Base-by-base conservation (phyloP, 2,888 invertebrate genomes). In the Phortica magna region DNA sequence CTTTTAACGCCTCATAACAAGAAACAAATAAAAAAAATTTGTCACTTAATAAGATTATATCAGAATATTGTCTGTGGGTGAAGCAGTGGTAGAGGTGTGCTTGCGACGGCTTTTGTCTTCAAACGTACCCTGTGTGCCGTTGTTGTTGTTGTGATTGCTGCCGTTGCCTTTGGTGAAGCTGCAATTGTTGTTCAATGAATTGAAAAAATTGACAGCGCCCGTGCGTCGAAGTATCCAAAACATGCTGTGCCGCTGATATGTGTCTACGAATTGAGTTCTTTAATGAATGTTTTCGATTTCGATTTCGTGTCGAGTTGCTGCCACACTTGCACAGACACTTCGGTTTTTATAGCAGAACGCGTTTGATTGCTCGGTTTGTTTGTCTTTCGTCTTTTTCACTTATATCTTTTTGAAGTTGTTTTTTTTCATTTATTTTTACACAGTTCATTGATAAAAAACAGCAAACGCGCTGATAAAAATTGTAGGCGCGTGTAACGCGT, bases 171-270 rank as follows among this genome's bases (percentile, higher is more conserved):
- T 89, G 61, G 83, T 80, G 41, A 88, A 84, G 78, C 81, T 88
- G 82, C 88, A 89, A 81, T 89, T 88, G 77, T 88, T 88, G 82
- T 89, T 88, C 19, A 88, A 79, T 42, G 89, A 89, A 78, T 88
- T 88, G 74, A 88, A 88, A 75, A 88, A 88, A 79, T 89, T 88
- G 77, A 83, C 88, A 57, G 88, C 88, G 67, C 88, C 88, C 2
- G 88, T 88, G 77, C 88, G 88, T 55, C 90, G 81, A 76, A 88
- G 81, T 79, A 88, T 88, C 88, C 88, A 88, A 89, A 89, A 86
- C 85, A 86, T 86, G 76, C 22, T 59, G 22, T 59, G 22, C 17
- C 10, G 9, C 48, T 77, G 41, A 53, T 61, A 17, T 59, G 70
- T 71, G 48, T 9, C 10, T 12, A 12, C 14, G 14, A 48, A 14